Conservation (phyloP, 1,140 invertebrate genomes). For the Drosophila novamexicana region DNA sequence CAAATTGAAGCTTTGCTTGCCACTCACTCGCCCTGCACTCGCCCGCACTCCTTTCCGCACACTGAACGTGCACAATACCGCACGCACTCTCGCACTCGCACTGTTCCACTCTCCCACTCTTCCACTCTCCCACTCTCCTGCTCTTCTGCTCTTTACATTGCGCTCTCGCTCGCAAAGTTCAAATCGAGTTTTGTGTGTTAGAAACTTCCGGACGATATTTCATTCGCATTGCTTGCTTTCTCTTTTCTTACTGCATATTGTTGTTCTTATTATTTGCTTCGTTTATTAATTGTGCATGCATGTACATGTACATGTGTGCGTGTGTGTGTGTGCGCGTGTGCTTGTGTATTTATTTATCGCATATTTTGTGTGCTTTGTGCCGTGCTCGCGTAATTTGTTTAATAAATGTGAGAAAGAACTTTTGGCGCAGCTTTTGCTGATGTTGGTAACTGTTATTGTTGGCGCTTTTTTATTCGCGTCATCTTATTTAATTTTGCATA, state of each 20-base stretch:
- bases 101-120: slow-evolving; percentile 9
- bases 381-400: slow-evolving; percentile 55
- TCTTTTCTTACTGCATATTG: slow-evolving; percentile 32
- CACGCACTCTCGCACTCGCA: slow-evolving; percentile 2
- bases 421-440: slow-evolving; percentile 23
- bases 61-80: background rate
- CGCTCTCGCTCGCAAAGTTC: slow-evolving; percentile 46
- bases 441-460: slow-evolving; percentile 47
- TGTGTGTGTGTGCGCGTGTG: background rate
- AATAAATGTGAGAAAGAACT: slow-evolving; percentile 74
- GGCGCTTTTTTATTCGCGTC: slow-evolving; percentile 59
- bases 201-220: slow-evolving; percentile 51
- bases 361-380: slow-evolving; percentile 36
- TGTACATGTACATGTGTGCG: background rate
- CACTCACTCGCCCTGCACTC: background rate
- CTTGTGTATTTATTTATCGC: slow-evolving; percentile 53
- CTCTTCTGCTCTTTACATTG: background rate
- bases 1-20: slow-evolving; percentile 19
- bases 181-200: slow-evolving; percentile 38
- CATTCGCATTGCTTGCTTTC: slow-evolving; percentile 45
- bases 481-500: slow-evolving; percentile 79
- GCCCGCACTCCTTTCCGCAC: background rate
- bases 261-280: slow-evolving; percentile 28
- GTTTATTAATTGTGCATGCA: slow-evolving; percentile 44
- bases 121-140: slow-evolving; percentile 1